Conservation (phyloP, 2,797 vertebrate species). For the Alca torda region DNA sequence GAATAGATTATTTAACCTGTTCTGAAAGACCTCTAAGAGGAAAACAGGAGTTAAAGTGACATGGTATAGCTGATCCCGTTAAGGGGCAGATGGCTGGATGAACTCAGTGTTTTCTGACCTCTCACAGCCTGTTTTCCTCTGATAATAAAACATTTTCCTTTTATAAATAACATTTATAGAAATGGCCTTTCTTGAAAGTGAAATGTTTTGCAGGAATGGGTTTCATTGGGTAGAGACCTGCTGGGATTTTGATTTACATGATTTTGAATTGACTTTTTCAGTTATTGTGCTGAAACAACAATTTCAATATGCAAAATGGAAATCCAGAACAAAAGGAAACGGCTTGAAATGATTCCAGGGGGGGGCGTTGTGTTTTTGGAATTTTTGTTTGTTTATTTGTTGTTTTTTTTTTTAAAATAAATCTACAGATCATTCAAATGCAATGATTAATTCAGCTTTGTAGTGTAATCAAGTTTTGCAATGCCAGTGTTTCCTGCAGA, state of each 20-base stretch:
- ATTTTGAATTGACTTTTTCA: neutral
- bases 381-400: neutral
- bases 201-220: neutral
- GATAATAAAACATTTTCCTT: neutral
- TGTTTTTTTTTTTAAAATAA: neutral
- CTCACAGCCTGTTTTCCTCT: neutral
- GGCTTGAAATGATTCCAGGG: fast-evolving
- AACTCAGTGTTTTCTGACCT: neutral
- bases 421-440: neutral
- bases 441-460: neutral
- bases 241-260: neutral
- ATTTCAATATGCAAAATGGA: neutral
- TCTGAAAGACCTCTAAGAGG: neutral
- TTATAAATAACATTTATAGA: neutral
- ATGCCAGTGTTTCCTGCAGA: neutral
- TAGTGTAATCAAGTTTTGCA: neutral
- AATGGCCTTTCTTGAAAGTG: neutral
- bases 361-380: fast-evolving
- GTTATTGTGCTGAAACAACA: neutral
- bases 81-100: neutral
- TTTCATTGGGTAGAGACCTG: neutral
- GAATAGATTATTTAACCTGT: neutral
- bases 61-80: neutral
- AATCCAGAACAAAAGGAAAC: neutral
- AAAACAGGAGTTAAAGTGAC: neutral